Conservation (phyloP, 53 echinoderm and acorn worm genomes). For the Mesocentrotus franciscanus region DNA sequence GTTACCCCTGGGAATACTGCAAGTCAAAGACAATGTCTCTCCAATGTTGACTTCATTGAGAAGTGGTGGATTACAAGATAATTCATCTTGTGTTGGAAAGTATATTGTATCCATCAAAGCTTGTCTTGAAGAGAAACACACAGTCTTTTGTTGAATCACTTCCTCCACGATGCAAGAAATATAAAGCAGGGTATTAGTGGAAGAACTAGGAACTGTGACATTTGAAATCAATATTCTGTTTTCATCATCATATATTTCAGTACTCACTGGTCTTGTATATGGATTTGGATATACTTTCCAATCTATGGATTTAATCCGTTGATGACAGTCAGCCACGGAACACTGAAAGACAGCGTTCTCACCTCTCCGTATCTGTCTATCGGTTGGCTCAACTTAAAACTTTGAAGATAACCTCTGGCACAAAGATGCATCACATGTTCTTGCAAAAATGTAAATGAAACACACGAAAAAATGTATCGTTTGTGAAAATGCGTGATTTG, state of each 20-base stretch:
- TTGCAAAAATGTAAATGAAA: too few species aligned
- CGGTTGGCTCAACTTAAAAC: slow-evolving; percentile 15
- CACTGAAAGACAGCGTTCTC: neutral
- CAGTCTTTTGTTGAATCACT: neutral
- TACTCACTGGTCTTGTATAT: neutral
- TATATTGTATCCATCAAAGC: neutral
- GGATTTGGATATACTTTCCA: neutral
- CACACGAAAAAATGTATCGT: too few species aligned
- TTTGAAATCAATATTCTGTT: neutral
- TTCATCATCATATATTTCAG: neutral
- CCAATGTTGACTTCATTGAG: neutral
- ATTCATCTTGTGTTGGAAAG: neutral
- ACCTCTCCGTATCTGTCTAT: neutral
- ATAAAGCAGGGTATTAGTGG: neutral
- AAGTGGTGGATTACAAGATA: neutral
- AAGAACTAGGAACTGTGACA: neutral
- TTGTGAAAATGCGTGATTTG: too few species aligned
- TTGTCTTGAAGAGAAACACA: slow-evolving; percentile 19
- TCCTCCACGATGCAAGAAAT: slow-evolving; percentile 16
- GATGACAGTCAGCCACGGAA: neutral
- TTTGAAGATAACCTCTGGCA: neutral
- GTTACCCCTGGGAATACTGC: neutral
- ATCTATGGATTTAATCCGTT: neutral
- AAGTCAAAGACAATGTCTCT: neutral
- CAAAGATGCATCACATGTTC: neutral